Conservation (phyloP, 1,140 invertebrate genomes). For the Drusus annulatus region DNA sequence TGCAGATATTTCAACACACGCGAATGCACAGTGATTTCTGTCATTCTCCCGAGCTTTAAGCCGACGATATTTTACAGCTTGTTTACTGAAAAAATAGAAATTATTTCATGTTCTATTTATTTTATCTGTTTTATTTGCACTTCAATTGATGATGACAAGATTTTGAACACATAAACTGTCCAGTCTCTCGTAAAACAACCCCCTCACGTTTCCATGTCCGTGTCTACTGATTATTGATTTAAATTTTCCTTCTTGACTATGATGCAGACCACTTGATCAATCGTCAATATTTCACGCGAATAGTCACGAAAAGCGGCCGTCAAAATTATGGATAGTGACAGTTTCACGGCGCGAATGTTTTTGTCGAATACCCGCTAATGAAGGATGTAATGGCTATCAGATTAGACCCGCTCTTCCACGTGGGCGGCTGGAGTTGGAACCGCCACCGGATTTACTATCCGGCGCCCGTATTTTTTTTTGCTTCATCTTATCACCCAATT, state of each 20-base stretch:
- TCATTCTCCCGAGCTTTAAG: no score
- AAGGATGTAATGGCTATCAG: neutral
- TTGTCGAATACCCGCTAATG: slow-evolving; percentile 17
- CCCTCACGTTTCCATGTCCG: no score
- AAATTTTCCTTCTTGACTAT: neutral
- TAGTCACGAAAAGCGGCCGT: slow-evolving; percentile 21
- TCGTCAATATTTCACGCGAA: slow-evolving; percentile 37
- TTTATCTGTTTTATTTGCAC: no score
- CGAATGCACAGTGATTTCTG: no score
- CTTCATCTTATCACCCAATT: slow-evolving; percentile 28
- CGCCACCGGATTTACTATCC: slow-evolving; percentile 27
- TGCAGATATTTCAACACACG: no score
- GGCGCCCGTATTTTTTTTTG: slow-evolving; percentile 8
- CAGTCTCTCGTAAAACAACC: no score
- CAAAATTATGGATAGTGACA: slow-evolving; percentile 39
- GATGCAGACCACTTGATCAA: slow-evolving; percentile 13
- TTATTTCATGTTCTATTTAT: no score
- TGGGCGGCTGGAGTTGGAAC: slow-evolving; percentile 26
- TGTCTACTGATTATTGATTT: neutral
- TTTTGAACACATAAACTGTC: no score
- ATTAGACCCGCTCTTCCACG: neutral
- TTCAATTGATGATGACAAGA: no score
- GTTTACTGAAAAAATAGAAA: no score
- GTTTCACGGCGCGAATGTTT: slow-evolving; percentile 38
- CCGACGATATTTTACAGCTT: no score